These are phyloP conservation scores for Lophura nycthemera DNA, from an alignment of 2,113 vertebrate species.

Conservation along the genomic window DNA sequence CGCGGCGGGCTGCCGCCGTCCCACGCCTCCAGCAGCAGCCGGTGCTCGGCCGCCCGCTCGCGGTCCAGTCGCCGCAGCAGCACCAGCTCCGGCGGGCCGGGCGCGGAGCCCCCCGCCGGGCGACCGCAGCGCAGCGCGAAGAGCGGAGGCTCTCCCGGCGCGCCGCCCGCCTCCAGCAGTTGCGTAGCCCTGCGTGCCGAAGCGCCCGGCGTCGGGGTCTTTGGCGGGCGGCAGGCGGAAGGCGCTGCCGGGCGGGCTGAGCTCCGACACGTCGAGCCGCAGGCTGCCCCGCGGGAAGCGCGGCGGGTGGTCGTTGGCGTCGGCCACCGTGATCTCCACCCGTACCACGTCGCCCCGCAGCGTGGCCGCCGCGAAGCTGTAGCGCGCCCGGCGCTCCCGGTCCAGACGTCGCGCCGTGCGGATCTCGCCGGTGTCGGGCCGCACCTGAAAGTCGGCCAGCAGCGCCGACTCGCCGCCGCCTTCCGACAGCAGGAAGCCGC, in stretches of 20 bases:
- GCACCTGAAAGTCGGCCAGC: constrained; percentile 89
- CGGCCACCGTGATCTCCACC: constrained; percentile 85
- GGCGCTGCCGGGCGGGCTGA: constrained; percentile 81
- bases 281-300: constrained; percentile 78
- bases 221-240: constrained; percentile 86
- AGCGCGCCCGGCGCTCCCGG: constrained; percentile 84
- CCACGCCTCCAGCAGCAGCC: constrained; percentile 86
- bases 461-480: constrained; percentile 88
- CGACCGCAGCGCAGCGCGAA: constrained; percentile 69
- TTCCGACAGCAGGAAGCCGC: constrained; percentile 91
- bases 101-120: background rate
- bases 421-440: constrained; percentile 88
- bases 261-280: constrained; percentile 85
- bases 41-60: constrained; percentile 79
- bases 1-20: constrained; percentile 87
- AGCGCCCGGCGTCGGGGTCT: constrained; percentile 85
- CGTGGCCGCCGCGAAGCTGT: constrained; percentile 90
- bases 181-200: constrained; percentile 86
- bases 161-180: constrained; percentile 51
- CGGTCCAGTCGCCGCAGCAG: constrained; percentile 83
- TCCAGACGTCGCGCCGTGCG: constrained; percentile 87
- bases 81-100: constrained; percentile 82
- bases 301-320: constrained; percentile 91
- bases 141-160: background rate
- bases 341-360: constrained; percentile 86